Evolutionary conservation across 1,140 invertebrate species (phyloP).

Genomic region (Psilanteris sp.): DNA sequence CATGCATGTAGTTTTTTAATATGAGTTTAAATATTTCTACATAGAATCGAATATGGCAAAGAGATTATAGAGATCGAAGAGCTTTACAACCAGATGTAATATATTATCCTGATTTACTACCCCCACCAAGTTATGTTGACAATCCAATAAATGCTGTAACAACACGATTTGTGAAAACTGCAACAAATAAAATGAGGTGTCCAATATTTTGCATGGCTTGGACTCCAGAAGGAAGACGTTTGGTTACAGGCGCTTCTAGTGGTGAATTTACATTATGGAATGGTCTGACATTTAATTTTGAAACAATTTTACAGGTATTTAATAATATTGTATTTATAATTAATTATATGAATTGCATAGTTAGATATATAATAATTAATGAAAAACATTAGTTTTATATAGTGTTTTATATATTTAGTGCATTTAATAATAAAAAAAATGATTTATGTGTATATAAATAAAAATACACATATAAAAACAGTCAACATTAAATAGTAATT

Average conservation of each 20-base stretch:
- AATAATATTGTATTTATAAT: too few relatives aligned
- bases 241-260: slow-evolving; percentile 98
- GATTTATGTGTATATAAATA: too few relatives aligned
- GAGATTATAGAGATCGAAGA: slow-evolving; percentile 92
- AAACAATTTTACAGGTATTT: slow-evolving; percentile 97
- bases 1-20: too few relatives aligned
- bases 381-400: too few relatives aligned
- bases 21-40: slow-evolving; percentile 1
- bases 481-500: too few relatives aligned
- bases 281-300: slow-evolving; percentile 99
- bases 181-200: slow-evolving; percentile 99
- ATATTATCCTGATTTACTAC: slow-evolving; percentile 92
- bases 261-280: slow-evolving; percentile 99
- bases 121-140: slow-evolving; percentile 93
- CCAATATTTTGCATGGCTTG: slow-evolving; percentile 99
- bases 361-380: too few relatives aligned
- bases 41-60: slow-evolving; percentile 94
- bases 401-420: too few relatives aligned
- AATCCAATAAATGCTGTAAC: slow-evolving; percentile 98
- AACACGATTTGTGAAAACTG: slow-evolving; percentile 97
- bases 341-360: too few relatives aligned
- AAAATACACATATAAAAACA: too few relatives aligned
- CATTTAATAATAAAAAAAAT: too few relatives aligned
- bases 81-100: slow-evolving; percentile 94
- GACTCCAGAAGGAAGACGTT: slow-evolving; percentile 98